phyloP scores from a whole-genome alignment of 1,140 invertebrate genomes.

The Metaphire vulgaris region DNA sequence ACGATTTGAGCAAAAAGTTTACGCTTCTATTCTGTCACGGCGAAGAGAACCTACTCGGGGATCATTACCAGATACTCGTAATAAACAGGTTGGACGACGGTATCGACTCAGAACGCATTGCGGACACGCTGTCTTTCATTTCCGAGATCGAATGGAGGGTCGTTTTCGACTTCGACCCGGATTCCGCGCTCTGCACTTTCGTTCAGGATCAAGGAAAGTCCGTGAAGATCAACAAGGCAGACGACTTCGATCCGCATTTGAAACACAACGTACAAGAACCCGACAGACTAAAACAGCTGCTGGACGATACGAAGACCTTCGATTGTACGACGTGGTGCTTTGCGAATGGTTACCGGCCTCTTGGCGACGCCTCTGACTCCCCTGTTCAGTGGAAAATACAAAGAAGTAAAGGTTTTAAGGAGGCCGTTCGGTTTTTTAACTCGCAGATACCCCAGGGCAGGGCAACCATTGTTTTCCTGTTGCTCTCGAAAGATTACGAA shows the following conservation, averaged over 20 bases:
- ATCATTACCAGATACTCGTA: conserved; percentile 17
- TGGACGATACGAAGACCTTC: conserved; percentile 14
- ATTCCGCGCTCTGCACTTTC: background rate
- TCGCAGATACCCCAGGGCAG: conserved; percentile 35
- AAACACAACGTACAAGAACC: conserved; percentile 6
- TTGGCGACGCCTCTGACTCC: conserved; percentile 8
- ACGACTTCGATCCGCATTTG: conserved; percentile 7
- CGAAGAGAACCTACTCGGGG: conserved; percentile 1
- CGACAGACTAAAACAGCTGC: conserved; percentile 11
- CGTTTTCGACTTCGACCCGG: conserved; percentile 16
- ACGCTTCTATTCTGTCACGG: conserved; percentile 3
- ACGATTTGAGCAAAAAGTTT: conserved; percentile 6
- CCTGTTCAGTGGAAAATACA: conserved; percentile 36
- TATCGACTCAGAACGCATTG: background rate
- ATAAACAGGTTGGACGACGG: background rate
- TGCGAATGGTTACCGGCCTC: conserved; percentile 16
- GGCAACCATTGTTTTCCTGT: conserved; percentile 34
- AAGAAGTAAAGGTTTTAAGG: conserved; percentile 35
- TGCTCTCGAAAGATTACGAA: conserved; percentile 37
- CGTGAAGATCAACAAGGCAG: conserved; percentile 10
- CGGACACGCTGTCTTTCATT: conserved; percentile 6
- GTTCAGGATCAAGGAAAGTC: conserved; percentile 11
- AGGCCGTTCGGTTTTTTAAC: conserved; percentile 32
- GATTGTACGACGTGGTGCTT: conserved; percentile 8
- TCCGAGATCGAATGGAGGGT: conserved; percentile 16